Conservation (phyloP, 2,797 vertebrate genomes). For the Sebastes aleutianus region DNA sequence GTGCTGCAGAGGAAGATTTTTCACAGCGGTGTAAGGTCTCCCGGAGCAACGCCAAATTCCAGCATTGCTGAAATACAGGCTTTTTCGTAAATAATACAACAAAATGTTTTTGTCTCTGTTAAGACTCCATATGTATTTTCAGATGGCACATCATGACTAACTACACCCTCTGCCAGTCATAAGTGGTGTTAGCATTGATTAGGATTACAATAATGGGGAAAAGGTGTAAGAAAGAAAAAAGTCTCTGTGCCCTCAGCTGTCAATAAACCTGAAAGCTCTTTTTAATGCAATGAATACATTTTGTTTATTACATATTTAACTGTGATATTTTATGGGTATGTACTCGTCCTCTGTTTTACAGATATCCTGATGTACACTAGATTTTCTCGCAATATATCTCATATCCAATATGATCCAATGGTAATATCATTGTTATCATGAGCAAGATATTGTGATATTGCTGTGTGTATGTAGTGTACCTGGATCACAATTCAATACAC, state of each 20-base stretch:
- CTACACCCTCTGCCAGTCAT: neutral
- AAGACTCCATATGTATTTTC: neutral
- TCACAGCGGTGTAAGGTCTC: conserved; percentile 9
- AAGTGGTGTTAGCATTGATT: neutral
- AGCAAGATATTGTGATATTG: neutral
- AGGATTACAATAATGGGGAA: neutral
- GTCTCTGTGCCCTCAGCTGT: neutral
- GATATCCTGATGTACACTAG: neutral
- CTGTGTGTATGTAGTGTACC: neutral
- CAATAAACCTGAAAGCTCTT: neutral
- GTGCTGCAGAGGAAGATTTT: neutral
- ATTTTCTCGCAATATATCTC: neutral
- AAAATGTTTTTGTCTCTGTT: neutral
- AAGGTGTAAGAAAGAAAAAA: neutral
- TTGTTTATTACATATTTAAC: neutral
- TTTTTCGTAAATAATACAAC: neutral
- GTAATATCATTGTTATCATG: neutral
- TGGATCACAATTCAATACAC: neutral
- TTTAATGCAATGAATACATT: neutral
- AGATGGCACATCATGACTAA: neutral
- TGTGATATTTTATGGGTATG: neutral
- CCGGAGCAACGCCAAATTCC: conserved; percentile 11
- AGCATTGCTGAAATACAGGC: neutral
- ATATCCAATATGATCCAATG: neutral
- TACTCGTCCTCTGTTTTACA: neutral